Percentiles rank a stretch among this genome's conserved stretches.
phyloP scores from a whole-genome alignment of 2,113 vertebrate species.

The Crypturellus undulatus region DNA sequence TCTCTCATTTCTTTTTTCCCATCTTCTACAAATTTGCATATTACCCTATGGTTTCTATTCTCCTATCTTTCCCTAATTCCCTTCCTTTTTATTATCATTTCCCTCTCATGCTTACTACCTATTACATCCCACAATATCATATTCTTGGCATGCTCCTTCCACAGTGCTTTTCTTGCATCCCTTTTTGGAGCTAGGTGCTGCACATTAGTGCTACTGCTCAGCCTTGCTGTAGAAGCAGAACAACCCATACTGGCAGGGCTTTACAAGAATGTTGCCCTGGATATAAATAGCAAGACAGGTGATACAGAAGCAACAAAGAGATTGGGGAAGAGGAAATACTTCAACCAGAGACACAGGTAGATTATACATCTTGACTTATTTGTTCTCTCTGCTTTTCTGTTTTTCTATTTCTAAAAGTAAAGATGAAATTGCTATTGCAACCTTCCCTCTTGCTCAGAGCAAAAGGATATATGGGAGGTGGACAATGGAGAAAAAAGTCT shows the following conservation, averaged over 20 bases:
- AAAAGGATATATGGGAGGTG: not conserved
- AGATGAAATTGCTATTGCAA: not conserved
- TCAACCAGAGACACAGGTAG: too few species aligned
- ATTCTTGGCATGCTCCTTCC: not conserved
- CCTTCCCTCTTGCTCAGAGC: not conserved
- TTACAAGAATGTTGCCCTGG: not conserved
- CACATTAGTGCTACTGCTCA: not conserved
- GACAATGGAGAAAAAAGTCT: not conserved
- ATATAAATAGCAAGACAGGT: not conserved
- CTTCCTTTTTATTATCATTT: not conserved
- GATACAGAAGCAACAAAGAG: not conserved
- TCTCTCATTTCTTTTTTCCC: not conserved
- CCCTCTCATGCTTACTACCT: not conserved
- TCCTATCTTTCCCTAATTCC: not conserved
- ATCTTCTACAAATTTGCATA: not conserved
- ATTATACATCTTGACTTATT: not conserved
- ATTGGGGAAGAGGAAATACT: too few species aligned
- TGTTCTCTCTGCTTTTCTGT: not conserved
- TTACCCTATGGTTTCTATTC: not conserved
- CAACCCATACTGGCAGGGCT: not conserved
- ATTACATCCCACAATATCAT: not conserved
- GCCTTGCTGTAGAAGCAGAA: not conserved
- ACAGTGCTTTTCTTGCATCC: not conserved
- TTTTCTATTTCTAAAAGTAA: not conserved
- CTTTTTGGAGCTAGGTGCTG: not conserved